These are phyloP conservation scores for Laspeyria flexula DNA, from an alignment of 2,888 invertebrate genomes.

Conservation along the genomic window DNA sequence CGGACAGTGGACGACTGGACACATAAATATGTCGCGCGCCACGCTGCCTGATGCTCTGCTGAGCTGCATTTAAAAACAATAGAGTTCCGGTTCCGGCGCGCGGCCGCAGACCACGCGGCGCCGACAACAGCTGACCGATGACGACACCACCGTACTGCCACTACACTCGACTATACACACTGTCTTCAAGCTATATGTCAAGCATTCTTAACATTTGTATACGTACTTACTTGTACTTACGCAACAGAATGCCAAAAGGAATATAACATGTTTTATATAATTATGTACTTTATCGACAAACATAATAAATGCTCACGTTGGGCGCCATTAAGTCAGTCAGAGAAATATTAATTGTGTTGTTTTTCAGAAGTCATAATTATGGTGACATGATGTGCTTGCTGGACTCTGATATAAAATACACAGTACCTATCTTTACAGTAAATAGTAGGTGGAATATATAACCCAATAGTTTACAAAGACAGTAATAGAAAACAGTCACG, in stretches of 20 bases:
- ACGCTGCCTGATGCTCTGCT: constrained; percentile 12
- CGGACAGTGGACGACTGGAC: constrained; percentile 17
- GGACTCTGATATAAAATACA: too few relatives aligned
- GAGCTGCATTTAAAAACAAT: constrained; percentile 58
- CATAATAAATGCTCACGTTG: too few relatives aligned
- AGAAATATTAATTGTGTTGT: too few relatives aligned
- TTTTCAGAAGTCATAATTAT: too few relatives aligned
- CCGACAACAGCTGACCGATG: constrained; percentile 38
- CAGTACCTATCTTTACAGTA: too few relatives aligned
- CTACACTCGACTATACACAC: constrained; percentile 1
- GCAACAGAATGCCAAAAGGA: too few relatives aligned
- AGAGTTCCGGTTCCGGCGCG: constrained; percentile 61
- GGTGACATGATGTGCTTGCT: too few relatives aligned
- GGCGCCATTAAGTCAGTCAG: too few relatives aligned
- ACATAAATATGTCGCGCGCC: constrained; percentile 41
- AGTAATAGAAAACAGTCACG: constrained; percentile 2
- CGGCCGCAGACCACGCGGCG: constrained; percentile 59
- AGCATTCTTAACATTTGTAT: background rate
- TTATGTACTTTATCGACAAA: too few relatives aligned
- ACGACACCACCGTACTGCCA: constrained; percentile 13
- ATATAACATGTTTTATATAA: too few relatives aligned
- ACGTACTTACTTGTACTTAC: too few relatives aligned
- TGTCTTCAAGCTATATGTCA: background rate
- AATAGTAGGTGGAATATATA: too few relatives aligned
- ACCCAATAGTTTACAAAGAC: background rate